Conservation (phyloP, 2,797 vertebrate species). For the Sebastiscus albofasciatus region DNA sequence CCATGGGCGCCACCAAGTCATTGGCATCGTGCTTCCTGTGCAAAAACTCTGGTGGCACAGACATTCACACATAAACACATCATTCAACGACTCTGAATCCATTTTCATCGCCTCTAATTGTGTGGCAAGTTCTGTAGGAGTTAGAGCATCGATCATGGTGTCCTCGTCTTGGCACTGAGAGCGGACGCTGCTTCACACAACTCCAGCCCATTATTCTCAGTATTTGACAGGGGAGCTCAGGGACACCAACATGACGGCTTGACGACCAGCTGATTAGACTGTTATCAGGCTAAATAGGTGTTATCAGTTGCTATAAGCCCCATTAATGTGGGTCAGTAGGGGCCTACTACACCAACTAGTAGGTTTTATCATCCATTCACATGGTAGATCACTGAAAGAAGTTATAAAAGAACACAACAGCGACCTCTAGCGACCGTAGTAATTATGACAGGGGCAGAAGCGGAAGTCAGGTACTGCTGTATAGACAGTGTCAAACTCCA, state of each 20-base stretch:
- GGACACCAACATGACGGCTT: constrained; percentile 4
- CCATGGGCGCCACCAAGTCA: constrained; percentile 10
- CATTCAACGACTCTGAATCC: constrained; percentile 42
- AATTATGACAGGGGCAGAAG: too few relatives aligned
- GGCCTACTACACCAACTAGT: too few relatives aligned
- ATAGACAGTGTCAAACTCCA: too few relatives aligned
- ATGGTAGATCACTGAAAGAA: too few relatives aligned
- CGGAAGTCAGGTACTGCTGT: too few relatives aligned
- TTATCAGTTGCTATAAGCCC: too few relatives aligned
- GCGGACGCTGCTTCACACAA: constrained; percentile 20
- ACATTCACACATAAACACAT: constrained; percentile 27
- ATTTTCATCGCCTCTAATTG: constrained; percentile 57
- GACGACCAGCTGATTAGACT: rapidly evolving
- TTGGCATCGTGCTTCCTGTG: constrained; percentile 57
- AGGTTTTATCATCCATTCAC: too few relatives aligned
- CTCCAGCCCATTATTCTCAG: constrained; percentile 33
- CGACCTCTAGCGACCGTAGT: too few relatives aligned
- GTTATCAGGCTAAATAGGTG: too few relatives aligned
- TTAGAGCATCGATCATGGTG: constrained; percentile 51
- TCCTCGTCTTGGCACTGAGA: constrained; percentile 48
- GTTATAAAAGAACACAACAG: too few relatives aligned
- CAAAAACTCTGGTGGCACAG: constrained; percentile 30
- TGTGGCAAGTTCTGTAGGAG: constrained; percentile 29
- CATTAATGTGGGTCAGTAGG: too few relatives aligned
- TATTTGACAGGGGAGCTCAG: constrained; percentile 21